These are phyloP conservation scores for Vannuccia rotundouncinata DNA, from an alignment of 2,888 invertebrate species.

Conservation along the genomic window DNA sequence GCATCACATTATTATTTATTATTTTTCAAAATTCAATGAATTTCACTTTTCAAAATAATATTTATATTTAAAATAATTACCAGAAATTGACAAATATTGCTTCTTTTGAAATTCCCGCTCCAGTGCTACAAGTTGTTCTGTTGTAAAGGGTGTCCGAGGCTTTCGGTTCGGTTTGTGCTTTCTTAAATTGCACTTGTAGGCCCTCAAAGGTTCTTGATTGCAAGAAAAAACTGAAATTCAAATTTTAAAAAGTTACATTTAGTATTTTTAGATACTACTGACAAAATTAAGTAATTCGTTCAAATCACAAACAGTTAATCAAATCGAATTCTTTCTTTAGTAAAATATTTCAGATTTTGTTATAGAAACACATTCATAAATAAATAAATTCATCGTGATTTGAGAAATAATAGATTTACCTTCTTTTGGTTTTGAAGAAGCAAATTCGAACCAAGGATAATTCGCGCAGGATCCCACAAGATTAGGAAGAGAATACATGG, in stretches of 20 bases:
- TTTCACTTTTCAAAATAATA: no score
- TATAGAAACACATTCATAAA: no score
- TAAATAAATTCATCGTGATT: no score
- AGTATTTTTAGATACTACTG: no score
- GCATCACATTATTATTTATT: no score
- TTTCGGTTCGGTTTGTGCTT: conserved; percentile 92
- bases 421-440: not conserved
- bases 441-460: not conserved
- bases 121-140: conserved; percentile 78
- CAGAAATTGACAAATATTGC: conserved; percentile 83
- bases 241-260: no score
- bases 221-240: not conserved
- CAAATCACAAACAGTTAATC: no score
- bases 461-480: not conserved
- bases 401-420: no score
- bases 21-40: no score
- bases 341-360: no score
- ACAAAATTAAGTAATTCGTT: no score
- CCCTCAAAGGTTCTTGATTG: conserved; percentile 31
- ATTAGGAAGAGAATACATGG: not conserved
- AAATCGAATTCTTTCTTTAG: no score
- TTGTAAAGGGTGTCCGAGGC: conserved; percentile 89
- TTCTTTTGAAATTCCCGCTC: conserved; percentile 88
- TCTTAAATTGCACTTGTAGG: conserved; percentile 62
- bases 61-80: conserved; percentile 34